Evolutionary conservation across 2,888 invertebrate species (phyloP), one percentile per base, ranked within the genome.

Genomic region (Cylindroiulus punctatus): DNA sequence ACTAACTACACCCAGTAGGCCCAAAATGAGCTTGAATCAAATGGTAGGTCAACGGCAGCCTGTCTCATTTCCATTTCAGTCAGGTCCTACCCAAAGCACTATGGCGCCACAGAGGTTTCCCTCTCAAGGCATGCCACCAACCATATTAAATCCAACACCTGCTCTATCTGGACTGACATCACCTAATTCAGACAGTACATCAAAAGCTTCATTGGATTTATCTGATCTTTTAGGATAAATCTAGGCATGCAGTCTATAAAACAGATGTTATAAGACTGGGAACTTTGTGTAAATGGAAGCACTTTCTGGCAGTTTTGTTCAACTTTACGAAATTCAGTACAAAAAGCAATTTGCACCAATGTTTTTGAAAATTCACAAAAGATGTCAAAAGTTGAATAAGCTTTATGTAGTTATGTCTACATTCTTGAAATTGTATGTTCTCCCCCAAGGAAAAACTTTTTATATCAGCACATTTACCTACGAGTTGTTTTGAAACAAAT

Each of bases 211-310:
- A 36, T 22, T 32, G 32, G 85, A 85, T 65, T 76, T 85, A 32
- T 85, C 85, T 17, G 85, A 85, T 85, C 76, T 85, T 17, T 36
- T 85, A 36, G 85, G 85, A 32, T 85, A 36, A 85, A n/a, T 82
- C 52, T 52, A 5, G n/a, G 44, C 17, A 52, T 5, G 19, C 2
- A n/a, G 14, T 17, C n/a, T 52, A n/a, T 52, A 4, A 17, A 10
- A 10, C 17, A 44, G 17, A 42, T 47, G 10, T 52, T n/a, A 17
- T 19, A 7, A 52, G 19, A 52, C 44, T 36, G 36, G 36, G 10
- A 44, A 44, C 8, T 12, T 12, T 10, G 10, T 44, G 44, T 44
- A 44, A 44, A 44, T 44, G 12, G 40, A 4, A 7, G 44, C 1
- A 10, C 10, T 44, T 12, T 8, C 44, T 44, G 44, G 10, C 44